Evolutionary conservation across 1,140 invertebrate species (phyloP), one percentile per base, ranked within the genome.

Genomic region (Sarcophaga peregrina): DNA sequence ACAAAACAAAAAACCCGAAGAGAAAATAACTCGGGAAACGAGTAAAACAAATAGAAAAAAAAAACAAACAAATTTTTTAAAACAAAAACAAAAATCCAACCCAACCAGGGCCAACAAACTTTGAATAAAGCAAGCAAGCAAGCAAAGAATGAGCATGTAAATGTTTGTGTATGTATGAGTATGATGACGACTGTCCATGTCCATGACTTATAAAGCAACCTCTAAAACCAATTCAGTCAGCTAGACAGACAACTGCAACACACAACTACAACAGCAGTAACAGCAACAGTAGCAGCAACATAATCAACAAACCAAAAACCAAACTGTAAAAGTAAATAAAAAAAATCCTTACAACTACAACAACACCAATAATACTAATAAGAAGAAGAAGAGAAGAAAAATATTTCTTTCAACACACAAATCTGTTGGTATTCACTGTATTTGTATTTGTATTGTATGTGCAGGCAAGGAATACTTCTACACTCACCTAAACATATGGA

Each of bases 71-170:
- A n/a, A n/a, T n/a, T 4, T 10, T 25, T 2, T 6, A 17, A 15
- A 76, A 17, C 47, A 25, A 50, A 25, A 74, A 7, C 0, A 20
- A 74, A n/a, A 17, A 10, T 20, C 25, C 17, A 78, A 78, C 47
- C 47, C 20, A 78, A 78, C 75, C 75, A 50, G 50, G 75, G 75
- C 75, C 75, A 78, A 78, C 75, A 78, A 78, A 78, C 75, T 78
- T 78, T 78, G 17, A 37, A 37, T 37, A 37, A 4, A 37, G 50
- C n/a, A n/a, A n/a, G n/a, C n/a, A n/a, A n/a, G 50, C 1, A 1
- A 10, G 50, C 50, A 52, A 68, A 68, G 20, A 20, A 7, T 58
- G 54, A 7, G 15, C 54, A 7, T 25, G 17, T 20, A 37, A 37
- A 37, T 37, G 25, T n/a, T n/a, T n/a, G n/a, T n/a, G n/a, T n/a